A percentile compares a stretch with the other conserved stretches of the same genome.
phyloP scores from a whole-genome alignment of 1,140 invertebrate species.

The Andricus grossulariae region DNA sequence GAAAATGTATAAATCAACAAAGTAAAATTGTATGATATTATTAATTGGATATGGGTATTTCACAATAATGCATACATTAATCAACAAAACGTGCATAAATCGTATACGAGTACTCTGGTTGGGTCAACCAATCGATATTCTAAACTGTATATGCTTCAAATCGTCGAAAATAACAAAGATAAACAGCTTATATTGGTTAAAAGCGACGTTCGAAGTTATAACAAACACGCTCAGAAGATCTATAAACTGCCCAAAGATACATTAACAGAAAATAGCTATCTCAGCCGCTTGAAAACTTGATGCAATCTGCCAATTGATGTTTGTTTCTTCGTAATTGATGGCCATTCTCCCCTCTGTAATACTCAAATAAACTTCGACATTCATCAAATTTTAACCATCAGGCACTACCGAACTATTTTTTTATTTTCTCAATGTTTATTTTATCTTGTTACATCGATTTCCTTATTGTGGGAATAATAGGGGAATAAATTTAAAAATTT shows the following conservation, averaged over 20 bases:
- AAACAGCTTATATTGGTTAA: constrained; percentile 23
- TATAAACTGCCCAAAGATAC: constrained; percentile 26
- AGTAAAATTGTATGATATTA: constrained; percentile 15
- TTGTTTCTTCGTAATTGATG: constrained; percentile 23
- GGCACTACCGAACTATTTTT: neutral
- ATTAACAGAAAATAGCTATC: constrained; percentile 18
- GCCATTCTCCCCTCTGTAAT: neutral
- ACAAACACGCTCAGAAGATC: constrained; percentile 21
- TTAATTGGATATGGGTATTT: constrained; percentile 24
- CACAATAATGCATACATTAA: constrained; percentile 30
- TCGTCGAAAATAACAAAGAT: constrained; percentile 25
- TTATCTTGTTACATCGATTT: too few species aligned
- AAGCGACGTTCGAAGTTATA: constrained; percentile 7
- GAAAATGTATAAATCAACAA: constrained; percentile 30
- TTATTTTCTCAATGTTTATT: neutral
- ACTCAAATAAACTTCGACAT: constrained; percentile 25
- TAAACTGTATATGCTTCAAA: constrained; percentile 22
- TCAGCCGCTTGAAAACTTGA: constrained; percentile 20
- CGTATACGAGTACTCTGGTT: neutral
- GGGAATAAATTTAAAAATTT: too few species aligned
- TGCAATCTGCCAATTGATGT: constrained; percentile 13
- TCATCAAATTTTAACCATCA: neutral
- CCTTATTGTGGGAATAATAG: too few species aligned
- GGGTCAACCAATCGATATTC: constrained; percentile 15
- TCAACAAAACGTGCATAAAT: constrained; percentile 28